Evolutionary conservation across 2,797 vertebrate genomes (phyloP).

Genomic region (Enteromius trimaculatus): DNA sequence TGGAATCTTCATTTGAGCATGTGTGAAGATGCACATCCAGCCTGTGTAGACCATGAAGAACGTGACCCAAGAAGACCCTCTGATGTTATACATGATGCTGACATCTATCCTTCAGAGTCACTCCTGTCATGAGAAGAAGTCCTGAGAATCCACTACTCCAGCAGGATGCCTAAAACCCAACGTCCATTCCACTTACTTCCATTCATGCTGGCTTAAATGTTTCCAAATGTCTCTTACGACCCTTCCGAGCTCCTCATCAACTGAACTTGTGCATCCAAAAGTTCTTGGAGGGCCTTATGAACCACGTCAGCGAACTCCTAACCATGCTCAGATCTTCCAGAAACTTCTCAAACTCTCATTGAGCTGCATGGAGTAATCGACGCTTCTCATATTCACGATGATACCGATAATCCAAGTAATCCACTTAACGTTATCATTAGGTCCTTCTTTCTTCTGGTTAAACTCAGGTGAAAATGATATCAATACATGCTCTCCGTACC

Average conservation of each 20-base stretch:
- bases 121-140: constrained; percentile 31
- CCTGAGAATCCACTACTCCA: constrained; percentile 24
- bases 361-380: constrained; percentile 25
- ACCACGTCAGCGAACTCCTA: constrained; percentile 43
- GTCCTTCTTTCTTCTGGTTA: constrained; percentile 19
- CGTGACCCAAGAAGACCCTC: constrained; percentile 46
- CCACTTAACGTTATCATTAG: constrained; percentile 29
- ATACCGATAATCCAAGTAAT: constrained; percentile 47
- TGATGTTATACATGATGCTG: constrained; percentile 59
- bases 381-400: constrained; percentile 42
- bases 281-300: constrained; percentile 11
- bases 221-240: background rate
- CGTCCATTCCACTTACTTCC: constrained; percentile 40
- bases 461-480: background rate
- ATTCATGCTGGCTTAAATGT: constrained; percentile 62
- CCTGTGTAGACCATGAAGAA: constrained; percentile 73
- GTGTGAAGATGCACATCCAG: constrained; percentile 70
- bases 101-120: constrained; percentile 36
- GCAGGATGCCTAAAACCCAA: background rate
- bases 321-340: constrained; percentile 60
- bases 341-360: constrained; percentile 42
- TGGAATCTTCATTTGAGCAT: constrained; percentile 86
- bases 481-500: background rate
- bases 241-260: constrained; percentile 42
- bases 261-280: constrained; percentile 3